Percentiles rank a stretch among this genome's conserved stretches.
Evolutionary conservation across 2,797 vertebrate species (phyloP).

Genomic region (Sus cebifrons): DNA sequence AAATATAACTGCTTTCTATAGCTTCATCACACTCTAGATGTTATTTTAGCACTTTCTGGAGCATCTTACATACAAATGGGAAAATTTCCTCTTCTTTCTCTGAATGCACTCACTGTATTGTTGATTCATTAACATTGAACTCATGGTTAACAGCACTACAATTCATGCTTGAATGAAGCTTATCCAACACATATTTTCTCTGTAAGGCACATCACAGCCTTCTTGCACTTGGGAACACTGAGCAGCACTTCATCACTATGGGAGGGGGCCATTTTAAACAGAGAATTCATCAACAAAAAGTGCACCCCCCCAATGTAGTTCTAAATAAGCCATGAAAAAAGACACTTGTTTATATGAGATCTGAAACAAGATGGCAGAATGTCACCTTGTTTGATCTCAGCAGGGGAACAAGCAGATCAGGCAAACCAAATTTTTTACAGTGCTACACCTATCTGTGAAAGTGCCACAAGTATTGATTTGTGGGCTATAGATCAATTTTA

Average conservation of each 20-base stretch:
- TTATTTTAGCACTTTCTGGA: neutral
- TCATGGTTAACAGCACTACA: neutral
- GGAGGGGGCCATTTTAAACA: neutral
- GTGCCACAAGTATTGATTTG: neutral
- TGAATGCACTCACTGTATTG: neutral
- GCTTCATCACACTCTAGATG: neutral
- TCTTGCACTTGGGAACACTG: neutral
- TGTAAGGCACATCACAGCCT: neutral
- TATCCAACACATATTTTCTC: conserved; percentile 28
- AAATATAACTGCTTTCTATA: neutral
- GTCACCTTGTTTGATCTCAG: neutral
- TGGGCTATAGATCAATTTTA: neutral
- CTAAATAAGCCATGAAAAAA: neutral
- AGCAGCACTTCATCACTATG: neutral
- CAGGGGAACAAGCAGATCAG: neutral
- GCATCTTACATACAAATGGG: neutral
- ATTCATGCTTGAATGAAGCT: neutral
- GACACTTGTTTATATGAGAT: neutral
- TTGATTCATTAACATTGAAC: neutral
- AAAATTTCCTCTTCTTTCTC: neutral
- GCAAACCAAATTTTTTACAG: neutral
- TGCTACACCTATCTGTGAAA: neutral
- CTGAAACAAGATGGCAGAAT: neutral
- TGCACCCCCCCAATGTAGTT: neutral
- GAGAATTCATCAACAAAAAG: neutral